Base-by-base conservation (phyloP, 2,888 invertebrate species). In the Drosophila greeni region DNA sequence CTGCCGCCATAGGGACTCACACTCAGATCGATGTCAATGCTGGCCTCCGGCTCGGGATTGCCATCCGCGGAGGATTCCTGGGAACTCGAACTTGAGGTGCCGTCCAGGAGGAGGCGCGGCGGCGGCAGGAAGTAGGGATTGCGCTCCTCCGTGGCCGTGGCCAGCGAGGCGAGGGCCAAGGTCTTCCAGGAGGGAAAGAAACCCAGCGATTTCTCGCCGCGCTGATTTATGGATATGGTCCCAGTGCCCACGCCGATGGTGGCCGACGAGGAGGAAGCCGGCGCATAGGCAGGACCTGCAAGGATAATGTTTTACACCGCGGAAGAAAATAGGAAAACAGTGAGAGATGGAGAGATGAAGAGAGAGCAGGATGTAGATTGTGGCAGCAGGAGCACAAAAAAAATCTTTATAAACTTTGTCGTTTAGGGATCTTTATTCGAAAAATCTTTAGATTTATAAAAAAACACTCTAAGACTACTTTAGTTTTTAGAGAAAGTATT, bases 181-280 rank as follows among this genome's bases (percentile, higher is more conserved):
- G 85, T 85, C 72, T 87, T 88, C 88, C 88, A 88, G 5, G 86
- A 86, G 31, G 87, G 87, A 59, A 87, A 87, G 68, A 88, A 87
- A 11, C 74, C 79, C 31, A 87, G 70, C 4, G 86, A 85, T 42
- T 86, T 87, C 60, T 85, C 87, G 12, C 77, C 75, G 4, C 86
- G 54, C 18, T 68, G 64, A 5, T 67, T 68, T 20, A 53, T 52
- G 18, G 70, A 33, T 3, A 61, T 61, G 12, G 60, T 61, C 0
- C 45, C 61, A 2, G 55, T 20, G 23, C 48, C 43, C 20, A 37
- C 51, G 11, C 55, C 55, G 12, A 56, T 56, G 6, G 70, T 45
- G 23, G 74, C 60, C 20, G 39, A 39, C 34, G 64, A 40, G 20
- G 73, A 60, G 23, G 68, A 52, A 54, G 76, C 64, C 52, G 70